These are phyloP conservation scores for Spea bombifrons DNA, from an alignment of 2,113 vertebrate species.

Conservation along the genomic window DNA sequence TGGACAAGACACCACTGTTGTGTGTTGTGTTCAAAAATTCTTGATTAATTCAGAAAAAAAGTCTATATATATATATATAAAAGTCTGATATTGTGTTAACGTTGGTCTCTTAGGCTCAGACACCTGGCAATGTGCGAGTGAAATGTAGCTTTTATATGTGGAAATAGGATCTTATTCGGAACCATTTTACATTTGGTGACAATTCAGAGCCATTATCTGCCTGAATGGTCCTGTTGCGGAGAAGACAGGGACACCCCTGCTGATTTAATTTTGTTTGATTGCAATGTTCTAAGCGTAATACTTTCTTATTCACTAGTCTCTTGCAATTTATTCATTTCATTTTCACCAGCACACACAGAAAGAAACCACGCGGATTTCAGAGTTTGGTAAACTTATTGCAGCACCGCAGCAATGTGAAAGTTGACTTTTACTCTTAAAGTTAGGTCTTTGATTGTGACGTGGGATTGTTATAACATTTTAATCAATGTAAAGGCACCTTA, in stretches of 20 bases:
- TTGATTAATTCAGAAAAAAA: no score
- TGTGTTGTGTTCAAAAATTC: no score
- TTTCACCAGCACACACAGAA: neutral
- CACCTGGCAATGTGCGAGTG: no score
- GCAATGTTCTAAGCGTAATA: conserved; percentile 52
- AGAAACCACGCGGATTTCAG: conserved; percentile 1
- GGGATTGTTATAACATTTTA: no score
- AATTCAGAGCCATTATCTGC: conserved; percentile 18
- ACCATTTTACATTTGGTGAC: conserved; percentile 28
- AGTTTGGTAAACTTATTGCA: neutral
- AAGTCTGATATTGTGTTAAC: no score
- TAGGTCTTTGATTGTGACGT: no score
- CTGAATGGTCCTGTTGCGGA: conserved; percentile 54
- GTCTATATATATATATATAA: no score
- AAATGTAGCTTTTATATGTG: no score
- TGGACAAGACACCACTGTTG: no score
- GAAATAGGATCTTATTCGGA: conserved; percentile 5
- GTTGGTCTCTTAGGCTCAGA: no score
- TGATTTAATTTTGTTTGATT: conserved; percentile 63
- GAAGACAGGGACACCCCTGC: conserved; percentile 54
- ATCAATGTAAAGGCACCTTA: no score
- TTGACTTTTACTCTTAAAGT: no score
- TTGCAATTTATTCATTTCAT: conserved; percentile 11
- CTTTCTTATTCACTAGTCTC: conserved; percentile 50
- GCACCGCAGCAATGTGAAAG: neutral